Conservation (phyloP, 2,797 vertebrate genomes). For the Acanthurus leucopareius region DNA sequence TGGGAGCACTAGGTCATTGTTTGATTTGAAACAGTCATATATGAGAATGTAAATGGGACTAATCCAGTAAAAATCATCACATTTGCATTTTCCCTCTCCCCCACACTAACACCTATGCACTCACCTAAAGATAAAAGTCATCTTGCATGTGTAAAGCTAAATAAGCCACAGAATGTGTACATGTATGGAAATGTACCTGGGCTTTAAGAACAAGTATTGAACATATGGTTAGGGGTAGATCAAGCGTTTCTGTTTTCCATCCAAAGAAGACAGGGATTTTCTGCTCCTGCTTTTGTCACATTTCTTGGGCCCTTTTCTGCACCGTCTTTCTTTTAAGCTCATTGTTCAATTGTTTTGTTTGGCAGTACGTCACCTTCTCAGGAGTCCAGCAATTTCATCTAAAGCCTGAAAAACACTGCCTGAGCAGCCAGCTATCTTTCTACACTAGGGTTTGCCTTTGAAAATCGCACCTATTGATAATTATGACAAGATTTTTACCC, state of each 20-base stretch:
- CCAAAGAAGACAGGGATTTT: constrained; percentile 30
- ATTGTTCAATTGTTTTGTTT: constrained; percentile 74
- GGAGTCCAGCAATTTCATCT: constrained; percentile 33
- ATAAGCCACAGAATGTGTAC: neutral
- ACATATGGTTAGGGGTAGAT: constrained; percentile 18
- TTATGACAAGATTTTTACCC: too few relatives aligned
- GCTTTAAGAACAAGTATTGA: neutral
- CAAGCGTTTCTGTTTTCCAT: constrained; percentile 33
- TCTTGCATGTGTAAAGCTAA: too few relatives aligned
- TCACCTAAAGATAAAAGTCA: neutral
- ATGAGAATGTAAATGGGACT: neutral
- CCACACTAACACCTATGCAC: neutral
- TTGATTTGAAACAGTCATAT: constrained; percentile 12
- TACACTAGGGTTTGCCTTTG: too few relatives aligned
- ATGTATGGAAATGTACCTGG: constrained; percentile 20
- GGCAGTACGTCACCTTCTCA: constrained; percentile 37
- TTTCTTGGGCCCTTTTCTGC: constrained; percentile 47
- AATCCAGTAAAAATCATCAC: neutral
- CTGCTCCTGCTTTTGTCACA: constrained; percentile 52
- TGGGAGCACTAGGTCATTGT: neutral
- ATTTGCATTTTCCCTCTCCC: constrained; percentile 1
- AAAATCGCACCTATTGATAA: too few relatives aligned
- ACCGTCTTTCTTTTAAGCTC: constrained; percentile 65
- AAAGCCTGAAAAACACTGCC: neutral
- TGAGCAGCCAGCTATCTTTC: too few relatives aligned